A percentile compares a stretch with the other conserved stretches of the same genome.
Conservation (phyloP, 2,113 vertebrate species). For the Lota lota region DNA sequence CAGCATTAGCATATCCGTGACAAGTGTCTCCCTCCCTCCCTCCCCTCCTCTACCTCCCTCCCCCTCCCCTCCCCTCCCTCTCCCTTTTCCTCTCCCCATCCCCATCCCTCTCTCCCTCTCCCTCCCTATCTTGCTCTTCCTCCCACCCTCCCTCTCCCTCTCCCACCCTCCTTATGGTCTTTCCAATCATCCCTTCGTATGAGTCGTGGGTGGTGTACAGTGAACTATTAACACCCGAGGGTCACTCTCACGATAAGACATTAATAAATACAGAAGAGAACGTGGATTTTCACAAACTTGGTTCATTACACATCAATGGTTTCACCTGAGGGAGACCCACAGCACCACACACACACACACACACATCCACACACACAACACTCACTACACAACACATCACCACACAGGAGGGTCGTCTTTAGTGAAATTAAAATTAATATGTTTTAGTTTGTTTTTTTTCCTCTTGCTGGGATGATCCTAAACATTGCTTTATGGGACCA, state of each 20-base stretch:
- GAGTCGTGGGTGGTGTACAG: conserved; percentile 49
- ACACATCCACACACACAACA: too few species aligned
- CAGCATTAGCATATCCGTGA: conserved; percentile 44
- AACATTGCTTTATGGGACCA: conserved; percentile 21
- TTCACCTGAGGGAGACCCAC: conserved; percentile 7
- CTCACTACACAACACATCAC: too few species aligned
- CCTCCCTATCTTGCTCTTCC: not conserved
- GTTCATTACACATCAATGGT: conserved; percentile 19
- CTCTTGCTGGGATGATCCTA: conserved; percentile 14
- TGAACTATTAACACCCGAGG: conserved; percentile 60
- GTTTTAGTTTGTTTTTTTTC: not conserved
- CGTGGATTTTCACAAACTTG: conserved; percentile 27
- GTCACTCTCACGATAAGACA: too few species aligned
- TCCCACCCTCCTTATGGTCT: conserved; percentile 15
- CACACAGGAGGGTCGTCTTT: too few species aligned
- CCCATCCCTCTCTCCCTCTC: not conserved
- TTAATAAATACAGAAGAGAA: conserved; percentile 29
- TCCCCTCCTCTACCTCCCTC: not conserved
- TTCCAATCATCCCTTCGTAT: conserved; percentile 40
- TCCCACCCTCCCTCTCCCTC: not conserved
- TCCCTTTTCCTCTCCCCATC: not conserved
- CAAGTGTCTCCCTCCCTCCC: conserved; percentile 14
- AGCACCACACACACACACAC: not conserved
- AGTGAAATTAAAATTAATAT: too few species aligned
- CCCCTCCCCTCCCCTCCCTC: conserved; percentile 2